These are phyloP conservation scores for Ochotona princeps DNA, from an alignment of 2,113 vertebrate genomes.

Conservation along the genomic window DNA sequence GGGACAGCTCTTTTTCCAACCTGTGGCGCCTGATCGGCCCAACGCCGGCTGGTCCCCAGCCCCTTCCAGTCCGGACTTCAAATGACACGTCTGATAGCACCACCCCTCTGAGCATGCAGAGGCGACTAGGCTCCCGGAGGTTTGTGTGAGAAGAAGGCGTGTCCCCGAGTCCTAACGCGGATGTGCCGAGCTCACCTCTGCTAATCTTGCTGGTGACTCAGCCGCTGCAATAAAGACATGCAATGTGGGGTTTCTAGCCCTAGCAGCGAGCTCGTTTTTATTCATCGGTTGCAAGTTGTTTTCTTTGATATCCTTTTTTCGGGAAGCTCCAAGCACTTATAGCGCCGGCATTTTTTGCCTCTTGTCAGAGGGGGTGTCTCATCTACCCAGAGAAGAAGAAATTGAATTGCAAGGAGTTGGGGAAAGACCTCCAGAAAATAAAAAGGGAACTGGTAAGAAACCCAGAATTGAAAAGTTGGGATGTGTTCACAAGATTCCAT, in stretches of 20 bases:
- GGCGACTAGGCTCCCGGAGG: slow-evolving; percentile 53
- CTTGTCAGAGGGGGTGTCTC: fast-evolving
- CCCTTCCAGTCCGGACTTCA: neutral
- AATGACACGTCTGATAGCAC: slow-evolving; percentile 59
- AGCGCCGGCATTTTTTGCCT: neutral
- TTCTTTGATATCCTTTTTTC: neutral
- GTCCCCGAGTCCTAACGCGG: slow-evolving; percentile 69
- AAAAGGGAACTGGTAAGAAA: neutral
- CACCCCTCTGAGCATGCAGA: slow-evolving; percentile 62
- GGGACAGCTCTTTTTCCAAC: neutral
- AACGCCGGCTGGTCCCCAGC: neutral
- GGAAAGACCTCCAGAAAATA: neutral
- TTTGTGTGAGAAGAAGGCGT: slow-evolving; percentile 76
- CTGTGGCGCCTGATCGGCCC: slow-evolving; percentile 28
- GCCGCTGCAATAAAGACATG: neutral
- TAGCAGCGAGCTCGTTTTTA: neutral
- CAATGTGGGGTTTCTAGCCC: neutral
- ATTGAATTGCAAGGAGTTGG: no score
- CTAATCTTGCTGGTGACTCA: slow-evolving; percentile 75
- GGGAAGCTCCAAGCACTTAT: neutral
- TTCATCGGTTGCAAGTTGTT: neutral
- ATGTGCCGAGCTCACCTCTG: slow-evolving; percentile 75
- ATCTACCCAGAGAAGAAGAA: neutral
- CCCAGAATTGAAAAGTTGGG: neutral
- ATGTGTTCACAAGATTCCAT: neutral